Evolutionary conservation across 2,113 vertebrate genomes (phyloP).

Genomic region (Nothoprocta perdicaria): DNA sequence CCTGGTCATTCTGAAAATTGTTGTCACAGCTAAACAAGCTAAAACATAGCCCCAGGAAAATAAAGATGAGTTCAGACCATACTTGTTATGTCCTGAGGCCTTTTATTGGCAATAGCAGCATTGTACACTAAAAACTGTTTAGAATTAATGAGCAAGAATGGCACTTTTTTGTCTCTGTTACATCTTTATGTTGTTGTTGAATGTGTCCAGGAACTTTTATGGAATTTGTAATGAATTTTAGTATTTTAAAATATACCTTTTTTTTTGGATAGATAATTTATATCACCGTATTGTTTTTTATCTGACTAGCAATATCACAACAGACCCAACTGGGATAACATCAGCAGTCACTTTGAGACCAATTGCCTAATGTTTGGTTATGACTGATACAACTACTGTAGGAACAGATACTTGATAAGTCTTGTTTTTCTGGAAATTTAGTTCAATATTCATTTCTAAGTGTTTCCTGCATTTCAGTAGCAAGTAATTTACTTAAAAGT

Average conservation of each 20-base stretch:
- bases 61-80: background rate
- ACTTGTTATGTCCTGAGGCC: background rate
- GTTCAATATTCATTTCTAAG: background rate
- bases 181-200: background rate
- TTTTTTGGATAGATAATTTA: background rate
- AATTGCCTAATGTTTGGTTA: background rate
- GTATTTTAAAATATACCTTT: background rate
- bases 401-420: background rate
- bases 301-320: conserved; percentile 19
- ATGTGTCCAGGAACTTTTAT: background rate
- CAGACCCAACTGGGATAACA: background rate
- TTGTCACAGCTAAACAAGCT: background rate
- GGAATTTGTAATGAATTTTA: background rate
- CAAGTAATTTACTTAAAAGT: background rate
- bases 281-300: background rate
- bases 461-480: background rate
- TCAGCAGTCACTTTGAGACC: background rate
- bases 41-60: background rate
- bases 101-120: background rate
- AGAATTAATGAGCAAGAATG: background rate
- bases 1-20: background rate
- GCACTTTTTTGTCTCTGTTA: background rate
- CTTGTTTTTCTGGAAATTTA: background rate
- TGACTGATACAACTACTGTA: background rate
- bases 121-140: background rate